These are phyloP conservation scores for Seriola quinqueradiata DNA, from an alignment of 2,113 vertebrate species.

Conservation along the genomic window DNA sequence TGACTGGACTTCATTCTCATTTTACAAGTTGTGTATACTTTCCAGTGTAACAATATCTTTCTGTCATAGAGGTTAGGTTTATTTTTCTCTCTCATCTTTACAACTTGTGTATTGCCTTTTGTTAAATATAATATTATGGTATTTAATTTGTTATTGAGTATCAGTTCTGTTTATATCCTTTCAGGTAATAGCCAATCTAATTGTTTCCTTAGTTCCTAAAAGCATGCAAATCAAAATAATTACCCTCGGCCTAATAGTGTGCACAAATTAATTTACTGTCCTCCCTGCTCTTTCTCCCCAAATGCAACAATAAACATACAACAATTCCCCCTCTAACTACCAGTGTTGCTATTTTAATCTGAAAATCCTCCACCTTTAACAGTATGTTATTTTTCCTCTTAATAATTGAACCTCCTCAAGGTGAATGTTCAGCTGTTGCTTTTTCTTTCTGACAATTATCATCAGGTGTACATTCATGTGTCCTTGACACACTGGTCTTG, in stretches of 20 bases:
- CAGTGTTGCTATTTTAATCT: constrained; percentile 12
- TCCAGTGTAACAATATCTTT: neutral
- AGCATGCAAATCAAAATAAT: constrained; percentile 52
- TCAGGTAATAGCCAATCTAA: constrained; percentile 38
- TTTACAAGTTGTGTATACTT: neutral
- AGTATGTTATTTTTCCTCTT: neutral
- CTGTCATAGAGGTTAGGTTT: neutral
- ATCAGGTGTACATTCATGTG: neutral
- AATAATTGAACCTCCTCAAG: neutral
- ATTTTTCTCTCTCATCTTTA: neutral
- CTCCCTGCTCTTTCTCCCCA: neutral
- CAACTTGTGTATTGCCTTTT: no score
- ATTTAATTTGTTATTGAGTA: neutral
- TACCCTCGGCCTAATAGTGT: constrained; percentile 11
- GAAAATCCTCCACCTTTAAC: constrained; percentile 5
- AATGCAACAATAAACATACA: constrained; percentile 34
- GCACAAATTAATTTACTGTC: constrained; percentile 37
- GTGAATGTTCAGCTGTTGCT: neutral
- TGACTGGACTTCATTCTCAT: constrained; percentile 8
- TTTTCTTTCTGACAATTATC: no score
- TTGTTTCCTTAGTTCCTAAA: constrained; percentile 39
- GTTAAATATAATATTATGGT: neutral
- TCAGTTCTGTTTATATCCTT: neutral
- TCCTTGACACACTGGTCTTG: neutral
- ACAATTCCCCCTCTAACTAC: constrained; percentile 12